Evolutionary conservation across 2,113 vertebrate species (phyloP), one percentile per base, ranked within the genome.

Genomic region (Ciconia boyciana): DNA sequence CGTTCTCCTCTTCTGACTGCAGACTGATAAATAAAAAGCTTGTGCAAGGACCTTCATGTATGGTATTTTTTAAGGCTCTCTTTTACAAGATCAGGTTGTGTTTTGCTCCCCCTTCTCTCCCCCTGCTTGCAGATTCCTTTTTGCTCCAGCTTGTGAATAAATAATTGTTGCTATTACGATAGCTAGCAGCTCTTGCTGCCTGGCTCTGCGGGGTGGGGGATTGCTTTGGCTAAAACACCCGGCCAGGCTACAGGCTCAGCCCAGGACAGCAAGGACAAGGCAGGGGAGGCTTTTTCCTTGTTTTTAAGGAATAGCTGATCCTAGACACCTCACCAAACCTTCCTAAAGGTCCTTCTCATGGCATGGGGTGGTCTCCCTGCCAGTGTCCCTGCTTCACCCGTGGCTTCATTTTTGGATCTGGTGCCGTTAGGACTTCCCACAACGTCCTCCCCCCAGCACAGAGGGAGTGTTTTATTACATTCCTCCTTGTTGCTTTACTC

Each of bases 11-110:
- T 77, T 51, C 91, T 76, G 55, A 10, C 70, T 89, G 87, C 90
- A 61, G 89, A 91, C 81, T 89, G 93, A 94, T 76, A 93, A 93
- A 92, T 49, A 83, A 85, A 83, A 90, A 57, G 7, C 64, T 60
- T 48, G 62, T 36, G 83, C 29, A 2, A 64, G 43, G 29, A 19
- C 89, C 65, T 83, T 87, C 39, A 25, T 17, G 60, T 22, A 71
- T n/a, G 76, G 84, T 7, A 57, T 36, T 86, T 93, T 94, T 94
- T 82, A 95, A 96, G 93, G 77, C 49, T n/a, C 43, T 65, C 39
- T 94, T 96, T 97, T 96, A 96, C 92, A 96, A 94, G 93, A 76
- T 61, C 41, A 52, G 57, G 82, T 96, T 87, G 83, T 90, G 58
- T 51, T 95, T 85, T 92, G 48, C 44, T 76, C 68, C 71, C 52